Evolutionary conservation across 35 echinoderm and acorn worm genomes (phyloP).

Genomic region (Heliocidaris erythrogramma): DNA sequence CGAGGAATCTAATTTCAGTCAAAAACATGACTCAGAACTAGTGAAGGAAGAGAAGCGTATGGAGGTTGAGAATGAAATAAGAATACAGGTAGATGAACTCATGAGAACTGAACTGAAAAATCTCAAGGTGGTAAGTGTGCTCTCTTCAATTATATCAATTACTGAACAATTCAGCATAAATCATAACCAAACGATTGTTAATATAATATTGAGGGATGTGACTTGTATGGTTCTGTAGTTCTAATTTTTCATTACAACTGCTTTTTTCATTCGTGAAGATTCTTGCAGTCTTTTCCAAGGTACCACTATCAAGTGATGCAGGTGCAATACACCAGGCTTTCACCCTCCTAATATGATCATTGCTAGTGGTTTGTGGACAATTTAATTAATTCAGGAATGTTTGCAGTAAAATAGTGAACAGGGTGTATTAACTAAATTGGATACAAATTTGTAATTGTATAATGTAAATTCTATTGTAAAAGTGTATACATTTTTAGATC

Average conservation of each 20-base stretch:
- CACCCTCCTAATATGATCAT: too few species aligned
- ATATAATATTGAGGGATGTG: background rate
- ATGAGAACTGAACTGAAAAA: constrained; percentile 98
- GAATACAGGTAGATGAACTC: constrained; percentile 87
- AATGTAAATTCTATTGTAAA: too few species aligned
- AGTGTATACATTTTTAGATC: too few species aligned
- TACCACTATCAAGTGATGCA: background rate
- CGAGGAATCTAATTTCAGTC: constrained; percentile 95
- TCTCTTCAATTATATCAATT: background rate
- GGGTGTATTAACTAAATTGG: too few species aligned
- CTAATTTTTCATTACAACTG: too few species aligned
- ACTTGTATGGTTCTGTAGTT: too few species aligned
- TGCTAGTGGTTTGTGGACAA: too few species aligned
- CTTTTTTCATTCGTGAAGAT: too few species aligned
- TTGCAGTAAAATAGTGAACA: too few species aligned
- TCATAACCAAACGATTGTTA: background rate
- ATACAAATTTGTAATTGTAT: too few species aligned
- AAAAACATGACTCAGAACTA: constrained; percentile 93
- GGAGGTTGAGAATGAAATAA: constrained; percentile 89
- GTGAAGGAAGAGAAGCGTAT: constrained; percentile 94
- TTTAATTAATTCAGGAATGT: too few species aligned
- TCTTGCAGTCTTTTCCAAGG: background rate
- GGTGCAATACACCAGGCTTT: background rate
- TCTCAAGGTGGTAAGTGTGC: constrained; percentile 85
- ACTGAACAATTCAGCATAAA: background rate